Conservation (phyloP, 1,140 invertebrate genomes). For the Marisa cornuarietis region DNA sequence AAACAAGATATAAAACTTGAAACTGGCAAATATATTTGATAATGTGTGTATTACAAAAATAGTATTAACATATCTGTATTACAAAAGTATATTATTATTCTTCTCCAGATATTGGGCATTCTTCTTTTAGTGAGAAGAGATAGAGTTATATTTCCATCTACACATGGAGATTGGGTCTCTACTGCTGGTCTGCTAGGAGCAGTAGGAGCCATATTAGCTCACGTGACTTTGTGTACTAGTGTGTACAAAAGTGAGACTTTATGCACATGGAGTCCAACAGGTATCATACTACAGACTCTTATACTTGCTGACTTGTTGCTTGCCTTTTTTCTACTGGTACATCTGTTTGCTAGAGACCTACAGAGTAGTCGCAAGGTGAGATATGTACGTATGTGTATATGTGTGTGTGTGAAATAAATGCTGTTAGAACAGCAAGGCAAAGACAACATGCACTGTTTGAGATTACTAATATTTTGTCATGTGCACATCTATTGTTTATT, state of each 20-base stretch:
- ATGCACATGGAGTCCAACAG: slow-evolving; percentile 19
- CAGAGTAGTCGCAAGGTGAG: no score
- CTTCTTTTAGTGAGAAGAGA: no score
- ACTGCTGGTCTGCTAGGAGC: background rate
- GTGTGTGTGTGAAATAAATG: background rate
- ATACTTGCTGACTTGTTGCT: background rate
- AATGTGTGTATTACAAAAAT: no score
- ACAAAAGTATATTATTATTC: no score
- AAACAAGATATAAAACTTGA: no score
- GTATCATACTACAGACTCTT: slow-evolving; percentile 8
- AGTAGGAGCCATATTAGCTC: slow-evolving; percentile 28
- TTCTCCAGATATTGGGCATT: no score
- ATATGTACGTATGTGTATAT: background rate
- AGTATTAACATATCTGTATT: no score
- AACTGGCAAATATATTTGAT: no score
- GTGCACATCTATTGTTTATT: background rate
- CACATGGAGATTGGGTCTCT: no score
- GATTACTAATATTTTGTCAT: no score
- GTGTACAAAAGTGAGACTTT: slow-evolving; percentile 28
- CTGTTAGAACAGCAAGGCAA: background rate
- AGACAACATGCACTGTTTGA: no score
- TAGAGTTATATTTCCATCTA: no score
- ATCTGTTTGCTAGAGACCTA: background rate
- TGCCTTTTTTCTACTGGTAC: background rate
- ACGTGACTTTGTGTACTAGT: slow-evolving; percentile 49